Evolutionary conservation across 2,888 invertebrate genomes (phyloP).

Genomic region (Spodoptera picta): DNA sequence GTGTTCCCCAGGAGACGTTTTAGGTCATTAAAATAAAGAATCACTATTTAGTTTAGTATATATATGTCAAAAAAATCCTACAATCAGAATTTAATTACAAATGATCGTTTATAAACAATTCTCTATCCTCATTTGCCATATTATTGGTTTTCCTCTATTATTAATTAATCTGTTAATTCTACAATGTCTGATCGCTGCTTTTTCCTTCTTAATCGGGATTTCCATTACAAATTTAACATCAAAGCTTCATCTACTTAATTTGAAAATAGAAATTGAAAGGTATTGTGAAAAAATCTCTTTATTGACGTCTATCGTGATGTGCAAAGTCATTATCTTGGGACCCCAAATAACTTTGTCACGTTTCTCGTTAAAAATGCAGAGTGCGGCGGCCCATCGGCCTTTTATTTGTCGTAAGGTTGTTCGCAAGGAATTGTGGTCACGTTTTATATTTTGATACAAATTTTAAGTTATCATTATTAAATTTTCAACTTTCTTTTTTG

Average conservation of each 20-base stretch:
- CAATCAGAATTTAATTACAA: no score
- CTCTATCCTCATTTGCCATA: no score
- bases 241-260: constrained; percentile 15
- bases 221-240: constrained; percentile 34
- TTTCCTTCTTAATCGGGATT: constrained; percentile 20
- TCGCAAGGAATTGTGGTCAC: no score
- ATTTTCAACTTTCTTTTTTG: no score
- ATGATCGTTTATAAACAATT: no score
- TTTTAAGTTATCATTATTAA: no score
- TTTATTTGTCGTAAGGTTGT: constrained; percentile 39
- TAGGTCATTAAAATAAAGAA: constrained; percentile 4
- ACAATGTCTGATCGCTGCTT: not conserved
- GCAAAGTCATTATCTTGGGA: constrained; percentile 45
- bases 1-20: not conserved
- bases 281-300: constrained; percentile 16
- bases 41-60: constrained; percentile 10
- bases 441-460: no score
- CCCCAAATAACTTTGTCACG: constrained; percentile 48
- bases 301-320: constrained; percentile 25
- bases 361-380: constrained; percentile 58
- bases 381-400: constrained; percentile 36
- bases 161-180: no score
- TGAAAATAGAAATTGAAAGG: constrained; percentile 16
- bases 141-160: no score
- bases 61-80: not conserved